A percentile compares a stretch with the other conserved stretches of the same genome.
Conservation (phyloP, 2,797 vertebrate species). For the Amazonetta brasiliensis region DNA sequence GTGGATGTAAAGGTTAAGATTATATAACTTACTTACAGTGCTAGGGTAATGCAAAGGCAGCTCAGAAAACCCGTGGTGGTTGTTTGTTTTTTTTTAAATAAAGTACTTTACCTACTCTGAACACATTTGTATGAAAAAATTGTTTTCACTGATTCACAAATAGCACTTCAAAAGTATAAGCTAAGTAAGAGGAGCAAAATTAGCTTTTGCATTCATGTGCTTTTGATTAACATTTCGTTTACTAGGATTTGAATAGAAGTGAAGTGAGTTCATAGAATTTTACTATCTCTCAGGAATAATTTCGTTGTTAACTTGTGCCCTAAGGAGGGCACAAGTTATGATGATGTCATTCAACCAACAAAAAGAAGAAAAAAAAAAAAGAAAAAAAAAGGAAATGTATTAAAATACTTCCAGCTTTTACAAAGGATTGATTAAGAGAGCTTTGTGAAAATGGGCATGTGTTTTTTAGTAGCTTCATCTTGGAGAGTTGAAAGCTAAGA, state of each 20-base stretch:
- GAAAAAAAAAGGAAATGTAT: background rate
- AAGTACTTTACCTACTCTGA: background rate
- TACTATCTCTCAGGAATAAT: background rate
- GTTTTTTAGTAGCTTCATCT: background rate
- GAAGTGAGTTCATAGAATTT: background rate
- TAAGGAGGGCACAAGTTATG: background rate
- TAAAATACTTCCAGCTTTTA: background rate
- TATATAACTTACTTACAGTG: background rate
- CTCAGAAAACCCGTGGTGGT: background rate
- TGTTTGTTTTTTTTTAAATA: too few relatives aligned
- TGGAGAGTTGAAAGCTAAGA: background rate
- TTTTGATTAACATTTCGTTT: background rate
- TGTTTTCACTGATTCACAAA: background rate
- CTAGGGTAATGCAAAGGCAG: background rate
- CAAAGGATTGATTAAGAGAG: background rate
- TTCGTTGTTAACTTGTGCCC: background rate
- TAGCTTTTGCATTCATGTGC: background rate
- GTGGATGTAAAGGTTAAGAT: background rate
- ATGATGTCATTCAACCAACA: background rate
- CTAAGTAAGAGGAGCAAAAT: background rate
- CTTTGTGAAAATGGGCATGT: background rate
- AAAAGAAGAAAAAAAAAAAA: accelerated
- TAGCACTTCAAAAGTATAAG: background rate
- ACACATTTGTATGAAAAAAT: background rate
- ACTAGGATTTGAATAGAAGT: background rate